Base-by-base conservation (phyloP, 2,888 invertebrate genomes). In the Pristionchus fissidentatus region DNA sequence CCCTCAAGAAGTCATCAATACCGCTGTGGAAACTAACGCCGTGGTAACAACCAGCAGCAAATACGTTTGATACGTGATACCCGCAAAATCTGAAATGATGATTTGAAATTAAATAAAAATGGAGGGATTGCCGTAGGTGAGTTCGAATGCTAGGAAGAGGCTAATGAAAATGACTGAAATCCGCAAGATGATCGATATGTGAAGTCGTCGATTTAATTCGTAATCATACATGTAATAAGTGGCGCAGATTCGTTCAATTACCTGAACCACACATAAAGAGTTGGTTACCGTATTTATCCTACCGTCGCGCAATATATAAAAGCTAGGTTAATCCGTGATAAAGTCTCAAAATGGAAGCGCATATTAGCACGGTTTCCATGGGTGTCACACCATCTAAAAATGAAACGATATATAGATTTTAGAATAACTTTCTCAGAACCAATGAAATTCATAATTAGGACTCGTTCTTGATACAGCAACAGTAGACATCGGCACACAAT, bases 241-340 rank as follows among this genome's bases (percentile, higher is more conserved):
- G n/a, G 66, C 66, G 0, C 15, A 32, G 8, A 66, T n/a, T 35
- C 66, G 38, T 29, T 66, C 66, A 38, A 66, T 22, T 29, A 66
- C 66, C 66, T 66, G 38, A 1, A 22, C 15, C 22, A 32, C 19
- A 66, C 15, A 32, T 66, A 13, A 15, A 3, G 19, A 7, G 7
- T 38, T 0, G 32, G 22, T 15, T 38, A 22, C 4, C 15, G 13
- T 7, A 66, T 19, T 2, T 4, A 13, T 32, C 19, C 41, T 66
- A 66, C 66, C 15, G 66, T 66, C n/a, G 66, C 66, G 32, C 66
- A 66, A n/a, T 38, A 66, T 29, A 66, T 35, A 38, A 66, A 66
- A 22, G 41, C 22, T 10, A 66, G 38, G 32, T 66, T 0, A 66
- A 38, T 19, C 38, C 66, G 38, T 66, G 66, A 22, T 66, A 66